Evolutionary conservation across 2,797 vertebrate genomes (phyloP), one percentile per base, ranked within the genome.

Genomic region (Adrianichthys oophorus): DNA sequence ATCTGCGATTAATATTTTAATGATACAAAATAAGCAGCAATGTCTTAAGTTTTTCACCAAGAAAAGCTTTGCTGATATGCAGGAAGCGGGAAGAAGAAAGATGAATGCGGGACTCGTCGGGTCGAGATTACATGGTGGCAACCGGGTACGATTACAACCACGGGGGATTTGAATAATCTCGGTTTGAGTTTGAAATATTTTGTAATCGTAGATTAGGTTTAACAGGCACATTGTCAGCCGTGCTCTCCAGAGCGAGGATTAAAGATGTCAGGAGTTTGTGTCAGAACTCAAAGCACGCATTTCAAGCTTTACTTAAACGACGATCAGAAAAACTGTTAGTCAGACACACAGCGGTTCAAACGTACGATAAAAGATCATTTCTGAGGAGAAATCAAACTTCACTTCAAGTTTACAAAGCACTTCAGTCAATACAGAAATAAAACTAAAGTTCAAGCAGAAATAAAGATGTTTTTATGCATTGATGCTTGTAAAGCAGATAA

Each of bases 1-100:
- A 92, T 90, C 88, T 89, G 84, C 7, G 80, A 90, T 92, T 93
- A 92, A 92, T 93, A 91, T 92, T 92, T 90, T 91, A 92, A 90
- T 91, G 89, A 89, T 87, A 85, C 82, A 78, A 85, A 88, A 90
- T 89, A 89, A 80, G 80, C 80, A 54, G 63, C 45, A 18, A 40
- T 65, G 78, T 71, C 65, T 59, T 62, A 90, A 90, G 78, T 88
- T 90, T 82, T 78, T 75, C 48, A 53, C 78, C 48, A 37, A 37
- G 12, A 37, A 37, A 13, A 77, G 68, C 61, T 77, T 86, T 87
- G 83, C 88, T 91, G 83, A 74, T 82, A 81, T 4, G 59, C 56
- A 15, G 75, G 41, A 58, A 24, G 44, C 42, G 54, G 69, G 14
- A 72, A 48, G 76, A 50, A 62, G 54, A 48, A 52, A 58, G 56